Evolutionary conservation across 2,888 invertebrate species (phyloP).

Genomic region (Xanthorhoe designata): DNA sequence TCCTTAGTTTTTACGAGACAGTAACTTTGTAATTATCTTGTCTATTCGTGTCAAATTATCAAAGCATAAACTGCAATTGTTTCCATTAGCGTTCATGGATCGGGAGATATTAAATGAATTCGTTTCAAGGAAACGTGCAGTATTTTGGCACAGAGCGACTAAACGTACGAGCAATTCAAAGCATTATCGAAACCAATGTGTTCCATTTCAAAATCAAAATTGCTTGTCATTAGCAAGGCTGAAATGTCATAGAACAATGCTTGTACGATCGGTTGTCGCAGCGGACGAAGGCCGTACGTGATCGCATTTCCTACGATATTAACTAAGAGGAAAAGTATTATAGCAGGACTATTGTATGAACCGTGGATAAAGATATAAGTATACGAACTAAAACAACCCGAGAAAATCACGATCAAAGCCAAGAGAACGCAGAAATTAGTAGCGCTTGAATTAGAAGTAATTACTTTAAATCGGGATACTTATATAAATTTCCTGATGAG

Average conservation of each 20-base stretch:
- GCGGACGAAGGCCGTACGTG: constrained; percentile 80
- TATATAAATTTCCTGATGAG: too few relatives aligned
- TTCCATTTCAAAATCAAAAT: constrained; percentile 80
- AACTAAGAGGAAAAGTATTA: constrained; percentile 26
- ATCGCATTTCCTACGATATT: constrained; percentile 77
- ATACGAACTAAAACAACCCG: background rate
- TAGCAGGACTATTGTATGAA: constrained; percentile 12
- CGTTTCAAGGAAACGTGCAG: constrained; percentile 14
- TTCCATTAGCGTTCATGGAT: background rate
- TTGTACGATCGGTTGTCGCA: constrained; percentile 66
- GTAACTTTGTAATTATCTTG: background rate
- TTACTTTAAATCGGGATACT: too few relatives aligned
- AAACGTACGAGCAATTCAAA: constrained; percentile 61
- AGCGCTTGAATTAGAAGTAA: too few relatives aligned
- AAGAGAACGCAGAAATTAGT: too few relatives aligned
- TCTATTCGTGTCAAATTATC: background rate
- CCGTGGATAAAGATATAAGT: background rate
- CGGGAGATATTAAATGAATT: constrained; percentile 9
- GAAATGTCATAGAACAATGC: constrained; percentile 85
- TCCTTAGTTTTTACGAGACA: background rate
- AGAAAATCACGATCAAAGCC: too few relatives aligned
- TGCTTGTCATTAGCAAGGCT: constrained; percentile 83
- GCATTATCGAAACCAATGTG: constrained; percentile 75
- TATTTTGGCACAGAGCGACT: constrained; percentile 24
- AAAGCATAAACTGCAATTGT: constrained; percentile 9